These are phyloP conservation scores for Drosophila melanogaster DNA, from an alignment of 1,140 invertebrate species.

Conservation along the genomic window Release_6_plus_ISO1_MT NC_004354.4:15115001-15115500, in stretches of 20 bases:
- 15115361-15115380: slow-evolving; percentile 87
- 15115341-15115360: slow-evolving; percentile 86
- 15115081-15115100: slow-evolving; percentile 93
- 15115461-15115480: slow-evolving; percentile 78
- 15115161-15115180: slow-evolving; percentile 91
- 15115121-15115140: slow-evolving; percentile 87
- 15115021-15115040: slow-evolving; percentile 88
- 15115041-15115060: slow-evolving; percentile 87
- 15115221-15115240: slow-evolving; percentile 22
- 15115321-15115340: slow-evolving; percentile 66
- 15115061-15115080: slow-evolving; percentile 88
- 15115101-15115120: slow-evolving; percentile 93
- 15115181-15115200: slow-evolving; percentile 87
- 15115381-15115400: slow-evolving; percentile 85
- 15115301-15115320: slow-evolving; percentile 45
- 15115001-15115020: slow-evolving; percentile 87
- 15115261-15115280: slow-evolving; percentile 71
- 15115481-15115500: slow-evolving; percentile 88
- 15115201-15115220: slow-evolving; percentile 52
- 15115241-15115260: slow-evolving; percentile 53
- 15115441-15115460: neutral
- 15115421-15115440: neutral
- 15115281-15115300: slow-evolving; percentile 72
- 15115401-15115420: slow-evolving; percentile 59
- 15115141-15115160: slow-evolving; percentile 85